Base-by-base conservation (phyloP, 1,140 invertebrate species). In the Drosophila cardini region DNA sequence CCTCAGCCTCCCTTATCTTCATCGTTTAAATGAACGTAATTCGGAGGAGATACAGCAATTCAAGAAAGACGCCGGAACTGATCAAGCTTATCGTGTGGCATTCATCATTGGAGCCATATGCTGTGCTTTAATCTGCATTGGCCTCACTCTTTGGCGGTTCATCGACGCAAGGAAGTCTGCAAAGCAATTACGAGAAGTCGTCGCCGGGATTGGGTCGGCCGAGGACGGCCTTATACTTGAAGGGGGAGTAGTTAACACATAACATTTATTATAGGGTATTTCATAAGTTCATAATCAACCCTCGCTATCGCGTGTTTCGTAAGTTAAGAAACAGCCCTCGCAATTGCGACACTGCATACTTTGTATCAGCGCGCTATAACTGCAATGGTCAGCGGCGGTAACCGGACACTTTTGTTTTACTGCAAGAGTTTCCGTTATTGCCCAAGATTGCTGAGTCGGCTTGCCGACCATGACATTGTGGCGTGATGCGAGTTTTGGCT, bases 181-280 rank as follows among this genome's bases (percentile, higher is more conserved):
- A 6, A 36, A 18, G 36, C 68, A 55, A 10, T 18, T 71, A n/a
- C 21, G 34, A n/a, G 18, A 57, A 21, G 43, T 57, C 6, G 34
- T 72, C 16, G 45, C 50, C n/a, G 46, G 15, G 30, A 67, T 72
- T 13, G 38, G 36, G 55, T 38, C 60, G 61, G 70, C 70, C 62
- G 70, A 64, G 61, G 61, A 34, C 55, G 67, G 56, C 57, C 56
- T 61, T 61, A 70, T 30, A n/a, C 13, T 30, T 36, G 26, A 52
- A 5, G 48, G 61, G 21, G 61, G 61, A 36, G 34, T 36, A 36
- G 34, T 36, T 36, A 36, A 36, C 34, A 10, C 7, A 36, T 36
- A 36, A 36, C 34, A 36, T 8, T 36, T 10, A 26, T 4, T 4
- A 26, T 26, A 26, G 3, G 5, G 5, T 26, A 4, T 18, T 26